Conservation (phyloP, 2,113 vertebrate genomes). For the Solea solea region DNA sequence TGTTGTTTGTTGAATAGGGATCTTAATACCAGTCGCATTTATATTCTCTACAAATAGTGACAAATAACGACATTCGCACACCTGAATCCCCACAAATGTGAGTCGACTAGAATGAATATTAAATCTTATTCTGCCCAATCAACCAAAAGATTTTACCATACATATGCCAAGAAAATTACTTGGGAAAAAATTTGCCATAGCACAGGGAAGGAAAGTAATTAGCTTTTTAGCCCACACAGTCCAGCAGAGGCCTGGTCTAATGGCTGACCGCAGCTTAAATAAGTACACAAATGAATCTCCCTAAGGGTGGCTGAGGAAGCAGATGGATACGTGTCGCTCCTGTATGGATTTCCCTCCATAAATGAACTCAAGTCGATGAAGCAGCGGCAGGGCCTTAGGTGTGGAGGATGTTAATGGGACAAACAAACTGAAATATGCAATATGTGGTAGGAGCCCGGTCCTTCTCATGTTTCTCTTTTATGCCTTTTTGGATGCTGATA, state of each 20-base stretch:
- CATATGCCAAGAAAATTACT: slow-evolving; percentile 47
- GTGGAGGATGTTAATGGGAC: slow-evolving; percentile 76
- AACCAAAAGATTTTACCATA: no score
- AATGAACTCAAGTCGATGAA: slow-evolving; percentile 80
- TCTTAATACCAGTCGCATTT: no score
- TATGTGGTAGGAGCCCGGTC: slow-evolving; percentile 49
- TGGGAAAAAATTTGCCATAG: slow-evolving; percentile 45
- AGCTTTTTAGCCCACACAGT: slow-evolving; percentile 63
- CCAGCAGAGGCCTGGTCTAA: slow-evolving; percentile 59
- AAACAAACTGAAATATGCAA: slow-evolving; percentile 74
- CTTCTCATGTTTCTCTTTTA: slow-evolving; percentile 78
- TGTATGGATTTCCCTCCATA: slow-evolving; percentile 81
- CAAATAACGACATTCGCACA: no score
- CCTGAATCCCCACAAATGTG: no score
- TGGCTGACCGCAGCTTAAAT: slow-evolving; percentile 75
- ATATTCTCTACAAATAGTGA: no score
- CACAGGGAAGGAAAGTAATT: slow-evolving; percentile 60
- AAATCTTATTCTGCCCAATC: no score
- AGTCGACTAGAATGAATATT: no score
- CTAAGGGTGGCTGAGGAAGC: slow-evolving; percentile 59
- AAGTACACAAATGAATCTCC: slow-evolving; percentile 77
- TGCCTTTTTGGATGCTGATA: slow-evolving; percentile 69
- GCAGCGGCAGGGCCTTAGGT: slow-evolving; percentile 57
- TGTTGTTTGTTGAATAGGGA: no score
- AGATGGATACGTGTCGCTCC: slow-evolving; percentile 77